Conservation (phyloP, 2,113 vertebrate genomes). For the Macaca fascicularis region DNA sequence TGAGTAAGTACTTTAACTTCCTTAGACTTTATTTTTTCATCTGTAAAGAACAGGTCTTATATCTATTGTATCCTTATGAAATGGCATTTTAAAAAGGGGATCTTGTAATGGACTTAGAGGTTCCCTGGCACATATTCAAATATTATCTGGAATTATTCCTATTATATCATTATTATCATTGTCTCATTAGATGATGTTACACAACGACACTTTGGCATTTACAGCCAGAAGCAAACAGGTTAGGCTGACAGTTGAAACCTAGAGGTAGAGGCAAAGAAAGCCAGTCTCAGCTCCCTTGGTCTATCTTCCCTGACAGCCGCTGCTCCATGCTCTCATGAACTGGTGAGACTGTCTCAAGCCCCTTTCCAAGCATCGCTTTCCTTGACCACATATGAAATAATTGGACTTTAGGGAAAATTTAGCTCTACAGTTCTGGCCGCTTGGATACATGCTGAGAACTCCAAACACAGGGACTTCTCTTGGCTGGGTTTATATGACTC, state of each 20-base stretch:
- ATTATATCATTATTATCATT: background rate
- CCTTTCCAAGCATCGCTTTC: background rate
- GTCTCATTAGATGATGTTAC: background rate
- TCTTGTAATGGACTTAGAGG: background rate
- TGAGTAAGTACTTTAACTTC: background rate
- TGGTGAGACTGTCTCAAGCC: background rate
- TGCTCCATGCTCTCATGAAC: background rate
- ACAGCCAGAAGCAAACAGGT: background rate
- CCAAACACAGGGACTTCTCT: background rate
- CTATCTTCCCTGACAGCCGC: background rate
- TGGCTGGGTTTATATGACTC: background rate
- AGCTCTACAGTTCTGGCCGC: background rate
- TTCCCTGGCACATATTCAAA: background rate
- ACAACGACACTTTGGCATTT: background rate
- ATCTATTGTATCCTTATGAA: background rate
- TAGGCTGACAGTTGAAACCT: background rate
- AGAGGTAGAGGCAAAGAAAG: background rate
- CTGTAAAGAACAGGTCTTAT: background rate
- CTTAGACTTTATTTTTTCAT: background rate
- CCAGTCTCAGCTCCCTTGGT: fast-evolving
- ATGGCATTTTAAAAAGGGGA: background rate
- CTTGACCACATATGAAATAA: background rate
- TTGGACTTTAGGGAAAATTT: conserved; percentile 9
- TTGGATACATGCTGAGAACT: background rate
- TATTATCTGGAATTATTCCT: background rate